Percentiles rank a stretch among this genome's conserved stretches.
phyloP scores from a whole-genome alignment of 2,113 vertebrate species.

The Stigmatopora argus region DNA sequence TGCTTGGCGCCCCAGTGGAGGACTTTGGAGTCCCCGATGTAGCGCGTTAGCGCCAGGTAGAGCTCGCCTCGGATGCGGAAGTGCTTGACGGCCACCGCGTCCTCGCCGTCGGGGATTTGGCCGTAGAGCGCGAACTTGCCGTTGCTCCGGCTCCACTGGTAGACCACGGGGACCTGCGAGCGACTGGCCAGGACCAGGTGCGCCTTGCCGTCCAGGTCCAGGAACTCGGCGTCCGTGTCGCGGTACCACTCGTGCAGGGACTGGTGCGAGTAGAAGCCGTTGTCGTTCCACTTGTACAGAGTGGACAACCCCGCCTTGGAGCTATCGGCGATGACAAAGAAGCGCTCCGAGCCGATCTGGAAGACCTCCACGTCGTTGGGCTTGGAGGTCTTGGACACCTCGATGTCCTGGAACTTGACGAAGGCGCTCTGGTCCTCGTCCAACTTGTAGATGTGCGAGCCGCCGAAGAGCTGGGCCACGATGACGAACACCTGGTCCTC shows the following conservation, averaged over 20 bases:
- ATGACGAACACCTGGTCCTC: constrained; percentile 94
- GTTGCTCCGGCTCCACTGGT: constrained; percentile 88
- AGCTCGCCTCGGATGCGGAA: constrained; percentile 84
- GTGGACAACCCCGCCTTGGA: constrained; percentile 96
- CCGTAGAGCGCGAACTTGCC: constrained; percentile 87
- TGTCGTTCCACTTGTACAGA: constrained; percentile 95
- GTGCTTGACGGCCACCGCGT: constrained; percentile 90
- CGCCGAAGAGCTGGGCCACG: constrained; percentile 94
- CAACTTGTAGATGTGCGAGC: constrained; percentile 95
- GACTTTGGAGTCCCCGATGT: constrained; percentile 94
- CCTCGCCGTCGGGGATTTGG: constrained; percentile 95
- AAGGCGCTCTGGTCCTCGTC: constrained; percentile 95
- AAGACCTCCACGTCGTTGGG: constrained; percentile 96
- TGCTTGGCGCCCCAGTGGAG: constrained; percentile 88
- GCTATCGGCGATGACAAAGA: constrained; percentile 94
- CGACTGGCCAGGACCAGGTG: constrained; percentile 91
- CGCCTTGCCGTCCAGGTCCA: constrained; percentile 87
- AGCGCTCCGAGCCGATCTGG: constrained; percentile 85
- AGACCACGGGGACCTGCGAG: constrained; percentile 92
- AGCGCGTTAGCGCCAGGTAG: constrained; percentile 89
- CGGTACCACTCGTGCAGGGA: constrained; percentile 96
- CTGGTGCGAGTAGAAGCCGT: constrained; percentile 95
- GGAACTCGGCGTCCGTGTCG: constrained; percentile 90
- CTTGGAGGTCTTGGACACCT: constrained; percentile 94
- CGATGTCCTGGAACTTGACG: constrained; percentile 95